Evolutionary conservation across 2,888 invertebrate species (phyloP).

Genomic region (Lycocerus yunnanus): DNA sequence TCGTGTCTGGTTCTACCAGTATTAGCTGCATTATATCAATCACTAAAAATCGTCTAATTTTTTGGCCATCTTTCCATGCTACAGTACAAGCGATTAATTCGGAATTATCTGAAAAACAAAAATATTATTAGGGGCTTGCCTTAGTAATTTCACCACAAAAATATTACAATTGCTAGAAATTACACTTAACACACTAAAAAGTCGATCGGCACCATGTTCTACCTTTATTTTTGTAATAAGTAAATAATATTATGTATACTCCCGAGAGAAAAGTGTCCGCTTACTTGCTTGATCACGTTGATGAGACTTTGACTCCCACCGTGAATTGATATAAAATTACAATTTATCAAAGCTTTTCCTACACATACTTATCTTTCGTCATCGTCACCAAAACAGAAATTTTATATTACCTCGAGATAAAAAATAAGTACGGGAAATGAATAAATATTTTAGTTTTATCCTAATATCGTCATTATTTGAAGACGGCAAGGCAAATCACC

Average conservation of each 20-base stretch:
- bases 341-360: too few species aligned
- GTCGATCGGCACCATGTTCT: neutral
- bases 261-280: too few species aligned
- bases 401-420: too few species aligned
- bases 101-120: constrained; percentile 81
- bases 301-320: too few species aligned
- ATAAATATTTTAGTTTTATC: too few species aligned
- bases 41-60: constrained; percentile 91
- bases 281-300: too few species aligned
- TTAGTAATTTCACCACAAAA: constrained; percentile 36
- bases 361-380: too few species aligned
- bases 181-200: neutral
- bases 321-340: too few species aligned
- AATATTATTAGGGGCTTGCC: constrained; percentile 31
- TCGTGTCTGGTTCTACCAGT: constrained; percentile 95
- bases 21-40: constrained; percentile 95
- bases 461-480: too few species aligned
- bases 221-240: neutral
- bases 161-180: constrained; percentile 42
- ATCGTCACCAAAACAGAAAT: too few species aligned
- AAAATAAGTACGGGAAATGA: too few species aligned
- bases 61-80: constrained; percentile 85
- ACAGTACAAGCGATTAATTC: constrained; percentile 97
- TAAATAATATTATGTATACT: neutral
- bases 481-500: too few species aligned